These are phyloP conservation scores for Vanessa cardui DNA, from an alignment of 2,888 invertebrate species.

Conservation along the genomic window DNA sequence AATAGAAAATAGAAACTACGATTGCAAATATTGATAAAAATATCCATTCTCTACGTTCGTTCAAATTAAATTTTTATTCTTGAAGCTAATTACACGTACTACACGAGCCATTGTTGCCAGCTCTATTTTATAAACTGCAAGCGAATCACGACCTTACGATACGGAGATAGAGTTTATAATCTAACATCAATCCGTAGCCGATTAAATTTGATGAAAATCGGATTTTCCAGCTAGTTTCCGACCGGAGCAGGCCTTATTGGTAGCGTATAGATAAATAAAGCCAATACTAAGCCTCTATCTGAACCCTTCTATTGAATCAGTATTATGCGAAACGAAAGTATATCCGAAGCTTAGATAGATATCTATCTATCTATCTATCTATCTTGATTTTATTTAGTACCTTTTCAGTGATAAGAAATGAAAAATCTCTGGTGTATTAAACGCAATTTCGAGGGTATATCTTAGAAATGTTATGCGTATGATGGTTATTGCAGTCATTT, in stretches of 20 bases:
- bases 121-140: background rate
- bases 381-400: background rate
- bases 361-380: background rate
- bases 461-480: too few species aligned
- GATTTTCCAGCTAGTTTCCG: conserved; percentile 30
- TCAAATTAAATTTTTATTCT: too few species aligned
- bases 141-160: background rate
- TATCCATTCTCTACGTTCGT: too few species aligned
- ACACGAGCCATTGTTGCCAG: background rate
- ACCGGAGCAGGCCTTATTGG: conserved; percentile 27
- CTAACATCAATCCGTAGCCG: conserved; percentile 3
- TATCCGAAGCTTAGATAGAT: background rate
- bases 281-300: conserved; percentile 12
- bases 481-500: too few species aligned
- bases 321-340: conserved; percentile 6
- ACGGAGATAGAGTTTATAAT: background rate
- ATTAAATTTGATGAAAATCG: conserved; percentile 33
- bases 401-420: background rate
- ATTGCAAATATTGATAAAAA: too few species aligned
- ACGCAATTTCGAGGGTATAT: too few species aligned
- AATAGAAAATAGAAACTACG: too few species aligned
- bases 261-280: conserved; percentile 18
- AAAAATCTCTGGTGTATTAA: too few species aligned
- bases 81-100: too few species aligned
- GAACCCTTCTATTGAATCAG: conserved; percentile 12